Base-by-base conservation (phyloP, 2,113 vertebrate genomes). In the Cephalopterus ornatus region DNA sequence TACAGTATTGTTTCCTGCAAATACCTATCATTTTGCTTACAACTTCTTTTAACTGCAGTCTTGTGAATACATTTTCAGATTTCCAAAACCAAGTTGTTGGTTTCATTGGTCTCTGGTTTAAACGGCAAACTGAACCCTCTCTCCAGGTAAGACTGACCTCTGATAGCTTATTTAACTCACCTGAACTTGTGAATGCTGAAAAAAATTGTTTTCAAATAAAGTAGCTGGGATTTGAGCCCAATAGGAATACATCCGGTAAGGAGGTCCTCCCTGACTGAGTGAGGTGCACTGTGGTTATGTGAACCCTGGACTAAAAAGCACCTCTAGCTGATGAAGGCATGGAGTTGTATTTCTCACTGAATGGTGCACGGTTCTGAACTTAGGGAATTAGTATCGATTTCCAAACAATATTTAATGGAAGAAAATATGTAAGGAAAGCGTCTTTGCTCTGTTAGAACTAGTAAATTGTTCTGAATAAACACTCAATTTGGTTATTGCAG, bases 51-150 rank as follows among this genome's bases (percentile, higher is more conserved):
- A 93, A 89, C 30, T 85, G 67, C 23, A 53, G 39, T 30, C 58
- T 80, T 79, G 9, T 4, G 7, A 66, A 30, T 62, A 52, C 9
- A 4, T 59, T 90, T 92, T 41, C 72, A 98, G 97, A 80, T 96
- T 59, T 73, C 94, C 35, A 98, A 97, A 97, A 95, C 97, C 17
- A 97, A 96, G 85, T 97, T 96, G 0, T 52, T 97, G 91, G 84
- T 96, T 86, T 95, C 96, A 16, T 3, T 97, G 86, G 21, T 83
- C 27, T 97, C 95, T 83, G 86, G 88, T 72, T 83, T 84, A 35
- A 89, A 44, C 35, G 71, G 75, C 50, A 96, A 97, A 85, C 33
- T 62, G 67, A 88, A 92, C 17, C 12, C 89, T 84, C 50, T 94
- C n/a, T 52, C 91, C n/a, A 94, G 97, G 97, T 98, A 97, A 96